These are phyloP conservation scores for Tolmerus cingulatus DNA, from an alignment of 2,888 invertebrate species.

Conservation along the genomic window DNA sequence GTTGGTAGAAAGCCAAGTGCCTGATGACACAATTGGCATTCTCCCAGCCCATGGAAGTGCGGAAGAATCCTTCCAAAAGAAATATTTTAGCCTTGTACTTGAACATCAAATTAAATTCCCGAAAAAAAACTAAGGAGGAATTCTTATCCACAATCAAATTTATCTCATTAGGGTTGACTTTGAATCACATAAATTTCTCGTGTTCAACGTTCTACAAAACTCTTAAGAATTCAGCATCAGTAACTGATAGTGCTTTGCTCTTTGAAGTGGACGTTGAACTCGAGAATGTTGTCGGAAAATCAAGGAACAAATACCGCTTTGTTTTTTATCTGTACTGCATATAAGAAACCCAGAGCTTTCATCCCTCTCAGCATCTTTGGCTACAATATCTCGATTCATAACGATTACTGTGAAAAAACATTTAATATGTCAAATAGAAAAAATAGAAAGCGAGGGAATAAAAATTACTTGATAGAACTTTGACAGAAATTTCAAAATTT, in stretches of 20 bases:
- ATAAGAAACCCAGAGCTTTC: not conserved
- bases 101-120: not conserved
- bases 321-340: not conserved
- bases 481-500: too few relatives aligned
- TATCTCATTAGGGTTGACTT: not conserved
- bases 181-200: not conserved
- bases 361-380: not conserved
- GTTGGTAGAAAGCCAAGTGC: not conserved
- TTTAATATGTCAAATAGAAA: too few relatives aligned
- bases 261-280: not conserved
- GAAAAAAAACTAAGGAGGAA: not conserved
- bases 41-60: not conserved
- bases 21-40: slow-evolving; percentile 9
- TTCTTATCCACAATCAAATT: not conserved
- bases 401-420: not conserved
- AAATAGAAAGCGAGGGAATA: too few relatives aligned
- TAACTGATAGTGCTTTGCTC: not conserved
- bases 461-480: too few relatives aligned
- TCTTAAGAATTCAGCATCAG: not conserved
- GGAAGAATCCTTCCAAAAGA: not conserved
- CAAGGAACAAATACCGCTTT: not conserved
- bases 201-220: not conserved
- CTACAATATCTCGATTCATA: not conserved
- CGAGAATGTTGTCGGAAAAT: not conserved
- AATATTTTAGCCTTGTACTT: not conserved